Evolutionary conservation across 2,113 vertebrate genomes (phyloP), one percentile per base, ranked within the genome.

Genomic region (Chitala chitala): DNA sequence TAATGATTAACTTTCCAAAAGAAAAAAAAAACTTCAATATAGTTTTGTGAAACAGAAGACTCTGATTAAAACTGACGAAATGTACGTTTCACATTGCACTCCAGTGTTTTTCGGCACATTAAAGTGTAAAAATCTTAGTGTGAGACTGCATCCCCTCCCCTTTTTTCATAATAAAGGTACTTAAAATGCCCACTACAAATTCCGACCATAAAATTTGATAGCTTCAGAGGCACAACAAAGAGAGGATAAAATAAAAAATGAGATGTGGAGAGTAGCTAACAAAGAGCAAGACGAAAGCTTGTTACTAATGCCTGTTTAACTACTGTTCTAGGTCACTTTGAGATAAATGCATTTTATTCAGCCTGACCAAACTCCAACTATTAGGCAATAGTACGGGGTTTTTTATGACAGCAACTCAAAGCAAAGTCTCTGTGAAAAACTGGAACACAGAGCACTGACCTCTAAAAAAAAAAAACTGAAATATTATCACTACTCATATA

Each of bases 281-380:
- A 6, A 59, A 50, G 71, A 63, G 66, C 63, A 66, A 33, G 24
- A 77, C 80, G 84, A 71, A 80, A 80, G 79, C 78, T 38, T 76
- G 80, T 90, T 88, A 88, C 83, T 87, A 80, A 87, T 69, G 86
- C 82, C 84, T 89, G 81, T 89, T 90, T 89, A 89, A 86, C 84
- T 87, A 79, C 87, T 84, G 79, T 89, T 87, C 87, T 86, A 87
- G 90, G 89, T 89, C 87, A 87, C 78, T 78, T 86, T 88, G 86
- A 91, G 84, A 90, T 89, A 87, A 91, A 87, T 84, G 85, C 82
- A 83, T 84, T 82, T 86, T 69, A 86, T 89, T 90, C 85, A 87
- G 83, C 78, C 80, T 75, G 81, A 80, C 73, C 86, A 76, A 82
- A 85, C 81, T 83, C 75, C 42, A n/a, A 83, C 78, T 82, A 88